Percentiles rank a stretch among this genome's conserved stretches.
Conservation (phyloP, 2,113 vertebrate genomes). For the Grus americana region DNA sequence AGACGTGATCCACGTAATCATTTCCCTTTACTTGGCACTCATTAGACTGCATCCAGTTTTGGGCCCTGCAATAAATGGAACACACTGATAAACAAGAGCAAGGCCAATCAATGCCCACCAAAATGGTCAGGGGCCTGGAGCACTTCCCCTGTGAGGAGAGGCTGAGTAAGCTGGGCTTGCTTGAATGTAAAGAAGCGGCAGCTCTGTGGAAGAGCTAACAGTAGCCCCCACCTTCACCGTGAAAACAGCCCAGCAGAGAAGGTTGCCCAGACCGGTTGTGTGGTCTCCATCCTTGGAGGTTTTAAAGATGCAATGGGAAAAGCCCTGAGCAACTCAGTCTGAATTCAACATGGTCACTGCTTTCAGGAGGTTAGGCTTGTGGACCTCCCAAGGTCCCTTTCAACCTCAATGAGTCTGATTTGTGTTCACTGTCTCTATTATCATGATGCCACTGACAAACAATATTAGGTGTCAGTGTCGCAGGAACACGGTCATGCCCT, state of each 20-base stretch:
- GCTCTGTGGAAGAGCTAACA: not conserved
- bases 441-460: not conserved
- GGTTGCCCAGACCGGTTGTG: not conserved
- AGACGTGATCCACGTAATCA: rapidly evolving
- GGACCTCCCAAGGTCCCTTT: not conserved
- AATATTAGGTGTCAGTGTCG: not conserved
- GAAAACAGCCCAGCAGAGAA: not conserved
- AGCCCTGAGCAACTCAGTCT: not conserved
- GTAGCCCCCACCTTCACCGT: rapidly evolving
- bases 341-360: not conserved
- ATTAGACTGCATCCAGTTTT: not conserved
- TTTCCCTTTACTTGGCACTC: not conserved
- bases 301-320: not conserved
- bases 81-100: not conserved
- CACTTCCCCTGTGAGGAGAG: not conserved
- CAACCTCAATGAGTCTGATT: not conserved
- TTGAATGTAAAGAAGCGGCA: not conserved
- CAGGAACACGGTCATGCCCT: not conserved
- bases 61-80: not conserved
- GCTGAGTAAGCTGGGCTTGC: not conserved
- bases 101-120: not conserved
- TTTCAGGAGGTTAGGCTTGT: not conserved
- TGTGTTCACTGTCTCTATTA: not conserved
- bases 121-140: not conserved
- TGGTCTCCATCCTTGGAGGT: not conserved